Conservation (phyloP, 2,113 vertebrate genomes). For the Felis catus region DNA sequence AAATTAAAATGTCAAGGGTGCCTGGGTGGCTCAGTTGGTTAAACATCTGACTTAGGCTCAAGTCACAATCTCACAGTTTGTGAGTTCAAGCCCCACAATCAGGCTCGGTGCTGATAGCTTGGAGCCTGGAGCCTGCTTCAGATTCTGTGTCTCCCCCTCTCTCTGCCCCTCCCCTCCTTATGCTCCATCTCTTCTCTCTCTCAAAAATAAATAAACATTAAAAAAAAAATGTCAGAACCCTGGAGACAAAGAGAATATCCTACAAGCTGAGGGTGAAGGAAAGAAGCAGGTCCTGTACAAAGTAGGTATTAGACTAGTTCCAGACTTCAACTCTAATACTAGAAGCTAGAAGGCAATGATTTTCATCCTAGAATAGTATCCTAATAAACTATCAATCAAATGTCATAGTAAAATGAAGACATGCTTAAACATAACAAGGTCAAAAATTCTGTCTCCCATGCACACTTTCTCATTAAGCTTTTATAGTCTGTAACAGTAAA, state of each 20-base stretch:
- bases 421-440: slow-evolving; percentile 4
- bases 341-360: neutral
- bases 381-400: neutral
- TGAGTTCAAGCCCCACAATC: too few species aligned
- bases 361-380: neutral
- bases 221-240: neutral
- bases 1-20: neutral
- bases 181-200: too few species aligned
- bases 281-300: neutral
- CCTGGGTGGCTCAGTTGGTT: too few species aligned
- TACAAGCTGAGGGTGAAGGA: neutral
- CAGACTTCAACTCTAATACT: slow-evolving; percentile 6
- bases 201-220: too few species aligned
- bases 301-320: neutral
- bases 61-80: too few species aligned
- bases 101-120: too few species aligned
- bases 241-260: neutral
- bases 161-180: too few species aligned
- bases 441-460: neutral
- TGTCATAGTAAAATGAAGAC: neutral
- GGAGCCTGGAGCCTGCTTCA: too few species aligned
- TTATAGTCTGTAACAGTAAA: slow-evolving; percentile 6
- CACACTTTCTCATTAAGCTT: neutral
- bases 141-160: too few species aligned
- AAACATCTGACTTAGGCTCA: too few species aligned